phyloP scores from a whole-genome alignment of 92 coral and sea anemone species.

The Epizoanthus ramosus region DNA sequence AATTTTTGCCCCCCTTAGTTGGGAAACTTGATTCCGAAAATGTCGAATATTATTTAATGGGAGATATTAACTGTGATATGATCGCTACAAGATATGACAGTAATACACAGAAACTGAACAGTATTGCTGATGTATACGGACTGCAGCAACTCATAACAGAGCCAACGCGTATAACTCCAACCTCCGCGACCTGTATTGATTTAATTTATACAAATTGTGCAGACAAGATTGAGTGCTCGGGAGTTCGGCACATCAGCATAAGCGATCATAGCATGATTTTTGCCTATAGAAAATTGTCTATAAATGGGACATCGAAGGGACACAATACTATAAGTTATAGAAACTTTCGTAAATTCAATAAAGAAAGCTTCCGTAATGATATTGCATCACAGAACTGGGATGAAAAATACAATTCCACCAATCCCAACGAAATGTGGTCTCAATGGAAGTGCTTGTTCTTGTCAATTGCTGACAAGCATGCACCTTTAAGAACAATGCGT shows the following conservation, averaged over 20 bases:
- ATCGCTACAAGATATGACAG: slow-evolving; percentile 44
- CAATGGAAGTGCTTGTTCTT: slow-evolving; percentile 13
- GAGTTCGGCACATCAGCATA: slow-evolving; percentile 47
- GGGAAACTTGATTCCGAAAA: slow-evolving; percentile 53
- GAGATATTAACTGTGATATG: slow-evolving; percentile 59
- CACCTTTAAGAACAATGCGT: slow-evolving; percentile 46
- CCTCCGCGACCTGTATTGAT: slow-evolving; percentile 39
- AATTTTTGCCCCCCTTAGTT: too few relatives aligned
- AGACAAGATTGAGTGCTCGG: slow-evolving; percentile 47
- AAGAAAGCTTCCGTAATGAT: slow-evolving; percentile 20
- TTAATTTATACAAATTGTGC: slow-evolving; percentile 44
- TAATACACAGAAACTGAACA: slow-evolving; percentile 42
- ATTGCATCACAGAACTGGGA: slow-evolving; percentile 27
- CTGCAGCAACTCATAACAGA: slow-evolving; percentile 50
- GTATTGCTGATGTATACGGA: slow-evolving; percentile 51
- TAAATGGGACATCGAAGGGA: slow-evolving; percentile 11
- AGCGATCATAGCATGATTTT: slow-evolving; percentile 54
- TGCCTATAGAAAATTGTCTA: slow-evolving; percentile 42
- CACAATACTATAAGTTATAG: slow-evolving; percentile 40
- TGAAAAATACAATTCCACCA: not conserved
- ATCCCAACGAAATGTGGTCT: slow-evolving; percentile 34
- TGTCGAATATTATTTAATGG: slow-evolving; percentile 52
- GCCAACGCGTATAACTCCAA: slow-evolving; percentile 44
- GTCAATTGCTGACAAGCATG: slow-evolving; percentile 42
- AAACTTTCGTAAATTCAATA: slow-evolving; percentile 35